These are phyloP conservation scores for Ormyrus nitidulus DNA, from an alignment of 2,888 invertebrate genomes.

Conservation along the genomic window DNA sequence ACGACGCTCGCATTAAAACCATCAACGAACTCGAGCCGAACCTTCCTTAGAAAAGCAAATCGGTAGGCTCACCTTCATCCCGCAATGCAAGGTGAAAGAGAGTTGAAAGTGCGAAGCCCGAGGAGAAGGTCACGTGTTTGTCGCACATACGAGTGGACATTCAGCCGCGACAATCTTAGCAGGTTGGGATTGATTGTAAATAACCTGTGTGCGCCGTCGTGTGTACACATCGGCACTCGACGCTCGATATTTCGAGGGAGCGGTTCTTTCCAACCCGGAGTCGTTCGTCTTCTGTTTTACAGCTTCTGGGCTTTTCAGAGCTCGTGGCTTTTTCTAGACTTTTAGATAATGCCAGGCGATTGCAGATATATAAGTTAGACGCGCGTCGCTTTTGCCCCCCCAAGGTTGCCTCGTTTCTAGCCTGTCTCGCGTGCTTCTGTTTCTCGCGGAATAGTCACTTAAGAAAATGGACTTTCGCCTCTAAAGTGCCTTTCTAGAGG, in stretches of 20 bases:
- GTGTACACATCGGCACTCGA: background rate
- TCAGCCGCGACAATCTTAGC: no score
- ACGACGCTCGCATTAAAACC: no score
- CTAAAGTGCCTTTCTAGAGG: constrained; percentile 26
- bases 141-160: no score
- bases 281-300: background rate
- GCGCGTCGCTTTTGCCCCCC: background rate
- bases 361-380: constrained; percentile 24
- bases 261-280: constrained; percentile 1
- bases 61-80: no score
- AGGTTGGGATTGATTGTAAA: constrained; percentile 1
- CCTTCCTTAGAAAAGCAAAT: no score
- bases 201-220: background rate
- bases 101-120: no score
- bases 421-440: background rate
- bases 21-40: no score
- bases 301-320: background rate
- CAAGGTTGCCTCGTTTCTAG: background rate
- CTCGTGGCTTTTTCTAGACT: background rate
- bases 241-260: constrained; percentile 47
- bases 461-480: constrained; percentile 35
- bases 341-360: constrained; percentile 29
- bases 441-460: constrained; percentile 22
- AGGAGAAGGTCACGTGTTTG: no score
- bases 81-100: no score